These are phyloP conservation scores for Anthopleura sola DNA, from an alignment of 64 coral and sea anemone genomes.

Conservation along the genomic window DNA sequence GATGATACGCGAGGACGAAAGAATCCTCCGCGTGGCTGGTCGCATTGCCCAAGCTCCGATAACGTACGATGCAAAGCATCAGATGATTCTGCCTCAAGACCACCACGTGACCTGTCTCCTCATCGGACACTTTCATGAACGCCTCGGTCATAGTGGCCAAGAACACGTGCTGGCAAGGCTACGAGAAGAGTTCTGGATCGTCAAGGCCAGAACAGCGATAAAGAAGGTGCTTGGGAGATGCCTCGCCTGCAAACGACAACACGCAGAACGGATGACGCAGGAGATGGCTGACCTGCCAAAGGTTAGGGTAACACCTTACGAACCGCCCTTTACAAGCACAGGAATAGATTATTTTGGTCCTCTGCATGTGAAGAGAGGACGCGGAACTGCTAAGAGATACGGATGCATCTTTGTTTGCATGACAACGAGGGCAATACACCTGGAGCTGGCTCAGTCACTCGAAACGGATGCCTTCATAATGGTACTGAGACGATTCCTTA, in stretches of 20 bases:
- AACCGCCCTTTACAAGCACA: conserved; percentile 22
- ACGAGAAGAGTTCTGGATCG: conserved; percentile 49
- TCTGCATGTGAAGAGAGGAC: conserved; percentile 28
- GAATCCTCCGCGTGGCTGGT: conserved; percentile 33
- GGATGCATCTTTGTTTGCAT: conserved; percentile 49
- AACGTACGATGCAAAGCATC: conserved; percentile 40
- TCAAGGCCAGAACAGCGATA: conserved; percentile 9
- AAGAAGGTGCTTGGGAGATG: conserved; percentile 28
- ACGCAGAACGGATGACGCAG: conserved; percentile 7
- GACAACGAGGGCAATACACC: conserved; percentile 44
- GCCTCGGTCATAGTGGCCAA: conserved; percentile 35
- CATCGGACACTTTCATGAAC: conserved; percentile 25
- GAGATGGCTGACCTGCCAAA: conserved; percentile 44
- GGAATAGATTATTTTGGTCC: neutral
- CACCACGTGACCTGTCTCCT: conserved; percentile 40
- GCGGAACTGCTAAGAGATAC: conserved; percentile 34
- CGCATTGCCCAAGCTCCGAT: conserved; percentile 35
- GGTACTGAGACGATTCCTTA: conserved; percentile 31
- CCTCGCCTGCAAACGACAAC: conserved; percentile 15
- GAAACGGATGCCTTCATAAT: conserved; percentile 53
- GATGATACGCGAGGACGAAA: neutral
- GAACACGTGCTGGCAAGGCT: conserved; percentile 37
- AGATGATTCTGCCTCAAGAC: conserved; percentile 40
- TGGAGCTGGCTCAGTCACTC: conserved; percentile 41
- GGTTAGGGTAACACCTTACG: conserved; percentile 25